Percentiles rank a stretch among this genome's conserved stretches.
Evolutionary conservation across 2,113 vertebrate species (phyloP).

Genomic region (Upupa epops): DNA sequence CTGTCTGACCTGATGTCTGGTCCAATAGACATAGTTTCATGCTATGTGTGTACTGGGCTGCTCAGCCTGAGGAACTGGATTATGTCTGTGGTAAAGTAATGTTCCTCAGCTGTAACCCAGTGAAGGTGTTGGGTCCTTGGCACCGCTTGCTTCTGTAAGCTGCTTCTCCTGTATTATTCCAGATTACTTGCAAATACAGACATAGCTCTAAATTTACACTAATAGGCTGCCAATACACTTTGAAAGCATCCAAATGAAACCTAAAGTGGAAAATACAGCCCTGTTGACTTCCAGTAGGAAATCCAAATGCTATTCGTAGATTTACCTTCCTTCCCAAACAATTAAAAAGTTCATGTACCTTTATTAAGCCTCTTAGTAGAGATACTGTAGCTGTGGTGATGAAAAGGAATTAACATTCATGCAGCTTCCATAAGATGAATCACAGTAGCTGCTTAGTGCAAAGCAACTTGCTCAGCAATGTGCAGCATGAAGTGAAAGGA

Average conservation of each 20-base stretch:
- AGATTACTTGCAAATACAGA: neutral
- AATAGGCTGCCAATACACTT: neutral
- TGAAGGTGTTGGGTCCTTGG: neutral
- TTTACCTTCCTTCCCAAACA: neutral
- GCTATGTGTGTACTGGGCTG: fast-evolving
- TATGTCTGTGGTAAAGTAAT: neutral
- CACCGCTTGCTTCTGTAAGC: neutral
- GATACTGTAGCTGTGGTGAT: neutral
- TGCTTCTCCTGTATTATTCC: neutral
- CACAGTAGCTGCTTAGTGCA: neutral
- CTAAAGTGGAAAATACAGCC: neutral
- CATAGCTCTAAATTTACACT: neutral
- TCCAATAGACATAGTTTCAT: neutral
- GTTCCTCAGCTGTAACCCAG: neutral
- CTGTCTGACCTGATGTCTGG: neutral
- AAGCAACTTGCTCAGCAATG: neutral
- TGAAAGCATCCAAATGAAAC: neutral
- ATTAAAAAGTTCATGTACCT: neutral
- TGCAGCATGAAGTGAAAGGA: neutral
- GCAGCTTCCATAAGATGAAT: neutral
- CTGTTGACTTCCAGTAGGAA: neutral
- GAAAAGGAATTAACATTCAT: neutral
- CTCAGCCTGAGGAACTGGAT: neutral
- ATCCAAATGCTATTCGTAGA: neutral
- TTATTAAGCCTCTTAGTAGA: neutral